Conservation (phyloP, 2,797 vertebrate genomes). For the Coilia nasus region DNA sequence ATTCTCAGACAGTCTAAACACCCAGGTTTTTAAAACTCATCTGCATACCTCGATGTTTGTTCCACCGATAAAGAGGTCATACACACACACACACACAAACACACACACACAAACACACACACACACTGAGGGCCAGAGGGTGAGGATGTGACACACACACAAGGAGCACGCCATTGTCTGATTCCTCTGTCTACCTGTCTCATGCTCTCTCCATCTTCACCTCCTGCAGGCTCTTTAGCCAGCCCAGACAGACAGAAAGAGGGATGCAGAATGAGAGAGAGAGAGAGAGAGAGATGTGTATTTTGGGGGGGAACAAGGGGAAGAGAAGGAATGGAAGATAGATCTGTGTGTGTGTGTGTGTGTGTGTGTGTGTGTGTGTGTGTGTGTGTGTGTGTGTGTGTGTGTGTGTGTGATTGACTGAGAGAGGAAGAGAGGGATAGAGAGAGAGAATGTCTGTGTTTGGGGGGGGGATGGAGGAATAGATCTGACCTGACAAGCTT, state of each 20-base stretch:
- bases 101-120: neutral
- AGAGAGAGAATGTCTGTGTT: too few relatives aligned
- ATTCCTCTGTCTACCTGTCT: neutral
- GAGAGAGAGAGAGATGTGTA: neutral
- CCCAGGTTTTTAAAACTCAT: too few relatives aligned
- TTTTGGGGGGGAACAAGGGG: too few relatives aligned
- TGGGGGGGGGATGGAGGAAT: neutral
- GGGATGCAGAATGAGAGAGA: neutral
- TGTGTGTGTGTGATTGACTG: neutral
- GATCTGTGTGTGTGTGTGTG: too few relatives aligned
- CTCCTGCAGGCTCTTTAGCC: neutral
- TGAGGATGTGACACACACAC: neutral
- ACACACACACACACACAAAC: too few relatives aligned
- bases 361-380: too few relatives aligned
- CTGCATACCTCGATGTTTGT: neutral
- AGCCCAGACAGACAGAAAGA: neutral
- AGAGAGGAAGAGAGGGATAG: neutral
- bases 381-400: too few relatives aligned
- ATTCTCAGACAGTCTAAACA: too few relatives aligned
- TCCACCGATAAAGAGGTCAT: neutral
- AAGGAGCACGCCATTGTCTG: neutral
- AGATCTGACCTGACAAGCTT: constrained; percentile 13
- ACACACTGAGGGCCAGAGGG: neutral
- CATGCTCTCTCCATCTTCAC: constrained; percentile 10
- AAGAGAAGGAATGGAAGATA: neutral